A percentile compares a stretch with the other conserved stretches of the same genome.
phyloP scores from a whole-genome alignment of 1,140 invertebrate genomes.

The Pseudomyrmex cubaensis region DNA sequence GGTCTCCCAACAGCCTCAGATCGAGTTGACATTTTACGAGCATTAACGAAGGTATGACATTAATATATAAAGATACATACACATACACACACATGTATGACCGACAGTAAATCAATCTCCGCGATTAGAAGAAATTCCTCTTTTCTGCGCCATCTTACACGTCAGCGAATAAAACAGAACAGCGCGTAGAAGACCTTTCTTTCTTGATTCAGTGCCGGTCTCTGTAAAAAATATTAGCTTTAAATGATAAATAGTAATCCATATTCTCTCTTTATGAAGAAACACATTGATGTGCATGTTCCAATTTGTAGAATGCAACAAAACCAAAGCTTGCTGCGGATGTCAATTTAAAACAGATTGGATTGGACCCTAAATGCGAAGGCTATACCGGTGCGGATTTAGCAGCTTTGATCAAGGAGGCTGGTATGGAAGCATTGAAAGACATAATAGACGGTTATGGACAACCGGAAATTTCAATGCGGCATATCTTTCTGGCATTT shows the following conservation, averaged over 20 bases:
- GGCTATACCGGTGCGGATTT: conserved; percentile 97
- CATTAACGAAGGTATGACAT: conserved; percentile 93
- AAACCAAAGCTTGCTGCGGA: conserved; percentile 91
- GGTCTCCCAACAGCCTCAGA: conserved; percentile 94
- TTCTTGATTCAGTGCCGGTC: no score
- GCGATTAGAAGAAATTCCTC: no score
- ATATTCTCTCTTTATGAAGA: background rate
- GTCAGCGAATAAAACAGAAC: no score
- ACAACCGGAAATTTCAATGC: conserved; percentile 81
- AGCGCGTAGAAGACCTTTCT: no score
- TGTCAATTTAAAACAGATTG: conserved; percentile 91
- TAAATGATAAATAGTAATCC: conserved; percentile 44
- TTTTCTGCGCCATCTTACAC: no score
- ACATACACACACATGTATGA: background rate
- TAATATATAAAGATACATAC: background rate
- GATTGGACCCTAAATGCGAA: conserved; percentile 88
- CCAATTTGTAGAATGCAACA: conserved; percentile 89
- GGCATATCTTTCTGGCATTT: conserved; percentile 89
- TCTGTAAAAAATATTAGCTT: background rate
- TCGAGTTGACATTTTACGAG: conserved; percentile 94
- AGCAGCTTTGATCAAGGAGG: conserved; percentile 93
- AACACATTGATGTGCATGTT: conserved; percentile 11
- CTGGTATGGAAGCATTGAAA: conserved; percentile 91
- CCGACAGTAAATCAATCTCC: no score
- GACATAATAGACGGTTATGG: conserved; percentile 85